Conservation (phyloP, 2,888 invertebrate species). For the Dinocampus coccinellae region DNA sequence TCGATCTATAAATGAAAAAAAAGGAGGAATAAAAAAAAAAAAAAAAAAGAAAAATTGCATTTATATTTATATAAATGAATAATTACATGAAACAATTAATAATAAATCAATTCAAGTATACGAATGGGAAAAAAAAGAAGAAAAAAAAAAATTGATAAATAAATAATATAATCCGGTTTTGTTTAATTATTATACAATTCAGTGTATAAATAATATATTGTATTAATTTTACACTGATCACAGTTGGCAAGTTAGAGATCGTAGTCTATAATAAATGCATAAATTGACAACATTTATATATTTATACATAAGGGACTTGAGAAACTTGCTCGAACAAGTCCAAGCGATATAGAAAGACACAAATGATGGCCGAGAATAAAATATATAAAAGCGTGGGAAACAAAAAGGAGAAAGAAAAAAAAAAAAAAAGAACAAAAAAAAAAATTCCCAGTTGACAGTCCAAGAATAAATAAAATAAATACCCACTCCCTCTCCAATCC, state of each 20-base stretch:
- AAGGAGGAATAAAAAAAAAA: neutral
- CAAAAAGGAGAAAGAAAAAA: slow-evolving; percentile 28
- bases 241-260: neutral
- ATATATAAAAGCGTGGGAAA: slow-evolving; percentile 42
- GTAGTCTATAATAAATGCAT: slow-evolving; percentile 20
- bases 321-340: slow-evolving; percentile 14
- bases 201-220: slow-evolving; percentile 2
- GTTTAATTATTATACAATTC: neutral
- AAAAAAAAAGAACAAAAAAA: neutral
- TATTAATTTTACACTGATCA: slow-evolving; percentile 16
- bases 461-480: too few species aligned
- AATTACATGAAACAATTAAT: neutral
- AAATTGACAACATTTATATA: slow-evolving; percentile 21
- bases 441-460: too few species aligned
- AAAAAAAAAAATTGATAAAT: too few species aligned
- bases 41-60: neutral
- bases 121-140: neutral
- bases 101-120: neutral
- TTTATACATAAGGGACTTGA: slow-evolving; percentile 5
- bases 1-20: neutral
- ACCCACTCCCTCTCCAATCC: too few species aligned
- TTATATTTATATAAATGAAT: neutral
- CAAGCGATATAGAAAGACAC: slow-evolving; percentile 9
- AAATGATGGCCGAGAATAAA: slow-evolving; percentile 17
- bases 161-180: slow-evolving; percentile 1